Percentiles rank a stretch among this genome's conserved stretches.
Conservation (phyloP, 2,888 invertebrate genomes). For the Leptarthrus brevirostris region DNA sequence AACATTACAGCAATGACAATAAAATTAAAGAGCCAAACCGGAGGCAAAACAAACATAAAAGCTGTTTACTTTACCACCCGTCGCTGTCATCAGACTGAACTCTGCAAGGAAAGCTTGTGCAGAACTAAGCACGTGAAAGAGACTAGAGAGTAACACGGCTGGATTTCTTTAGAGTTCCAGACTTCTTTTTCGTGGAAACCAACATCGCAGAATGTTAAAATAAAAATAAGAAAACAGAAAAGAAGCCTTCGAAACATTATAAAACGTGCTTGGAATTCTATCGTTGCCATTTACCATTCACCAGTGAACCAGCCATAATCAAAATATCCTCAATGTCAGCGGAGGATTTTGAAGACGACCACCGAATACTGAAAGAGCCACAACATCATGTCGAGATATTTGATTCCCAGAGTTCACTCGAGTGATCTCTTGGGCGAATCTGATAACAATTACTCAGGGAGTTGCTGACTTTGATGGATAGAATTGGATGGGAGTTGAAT, state of each 20-base stretch:
- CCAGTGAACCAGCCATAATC: conserved; percentile 41
- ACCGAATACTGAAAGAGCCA: conserved; percentile 28
- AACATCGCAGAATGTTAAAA: conserved; percentile 30
- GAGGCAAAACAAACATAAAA: conserved; percentile 37
- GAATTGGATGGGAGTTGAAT: conserved; percentile 16
- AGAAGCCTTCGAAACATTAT: conserved; percentile 48
- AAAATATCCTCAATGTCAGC: conserved; percentile 50
- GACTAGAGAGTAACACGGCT: neutral
- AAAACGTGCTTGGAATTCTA: conserved; percentile 50
- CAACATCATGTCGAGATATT: conserved; percentile 33
- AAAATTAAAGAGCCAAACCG: conserved; percentile 45
- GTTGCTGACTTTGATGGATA: conserved; percentile 40
- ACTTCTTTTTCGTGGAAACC: neutral
- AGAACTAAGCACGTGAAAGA: conserved; percentile 2
- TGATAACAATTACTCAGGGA: conserved; percentile 44
- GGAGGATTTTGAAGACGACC: conserved; percentile 33
- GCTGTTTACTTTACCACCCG: conserved; percentile 33
- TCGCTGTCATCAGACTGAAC: conserved; percentile 17
- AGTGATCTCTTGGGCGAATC: conserved; percentile 34
- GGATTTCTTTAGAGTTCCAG: conserved; percentile 5
- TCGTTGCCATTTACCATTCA: conserved; percentile 15
- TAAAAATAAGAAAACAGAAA: conserved; percentile 18
- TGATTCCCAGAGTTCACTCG: conserved; percentile 28
- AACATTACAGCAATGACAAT: conserved; percentile 48
- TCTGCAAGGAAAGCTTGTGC: conserved; percentile 18